A percentile compares a stretch with the other conserved stretches of the same genome.
These are phyloP conservation scores for Indicator maculatus DNA, from an alignment of 2,113 vertebrate genomes.

Conservation along the genomic window DNA sequence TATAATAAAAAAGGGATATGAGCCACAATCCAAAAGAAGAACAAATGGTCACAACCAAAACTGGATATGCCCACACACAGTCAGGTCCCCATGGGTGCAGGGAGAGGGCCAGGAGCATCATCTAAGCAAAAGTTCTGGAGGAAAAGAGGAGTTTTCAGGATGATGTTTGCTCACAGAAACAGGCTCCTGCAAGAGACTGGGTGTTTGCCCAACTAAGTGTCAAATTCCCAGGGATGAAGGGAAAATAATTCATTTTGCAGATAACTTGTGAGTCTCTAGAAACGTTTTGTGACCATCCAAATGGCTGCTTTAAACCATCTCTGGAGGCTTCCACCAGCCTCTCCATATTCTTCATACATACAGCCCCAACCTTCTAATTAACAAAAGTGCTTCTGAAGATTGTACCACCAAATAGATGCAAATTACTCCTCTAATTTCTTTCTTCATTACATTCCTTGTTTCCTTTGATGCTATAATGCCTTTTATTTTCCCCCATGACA, in stretches of 20 bases:
- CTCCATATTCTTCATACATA: background rate
- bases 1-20: constrained; percentile 3
- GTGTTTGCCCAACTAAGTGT: background rate
- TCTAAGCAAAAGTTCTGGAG: background rate
- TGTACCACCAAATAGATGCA: constrained; percentile 46
- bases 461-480: constrained; percentile 28
- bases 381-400: constrained; percentile 38
- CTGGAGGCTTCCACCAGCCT: background rate
- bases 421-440: constrained; percentile 55
- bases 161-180: background rate
- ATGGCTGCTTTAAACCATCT: background rate
- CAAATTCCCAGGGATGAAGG: background rate
- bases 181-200: background rate
- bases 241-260: background rate
- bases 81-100: background rate
- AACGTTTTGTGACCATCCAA: background rate
- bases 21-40: background rate
- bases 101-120: background rate
- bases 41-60: background rate
- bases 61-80: background rate
- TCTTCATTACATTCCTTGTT: constrained; percentile 42
- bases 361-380: constrained; percentile 51
- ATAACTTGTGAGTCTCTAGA: background rate
- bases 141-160: background rate
- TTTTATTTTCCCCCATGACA: constrained; percentile 42